Evolutionary conservation across 2,888 invertebrate species (phyloP), one percentile per base, ranked within the genome.

Genomic region (Oeneis ivallda): DNA sequence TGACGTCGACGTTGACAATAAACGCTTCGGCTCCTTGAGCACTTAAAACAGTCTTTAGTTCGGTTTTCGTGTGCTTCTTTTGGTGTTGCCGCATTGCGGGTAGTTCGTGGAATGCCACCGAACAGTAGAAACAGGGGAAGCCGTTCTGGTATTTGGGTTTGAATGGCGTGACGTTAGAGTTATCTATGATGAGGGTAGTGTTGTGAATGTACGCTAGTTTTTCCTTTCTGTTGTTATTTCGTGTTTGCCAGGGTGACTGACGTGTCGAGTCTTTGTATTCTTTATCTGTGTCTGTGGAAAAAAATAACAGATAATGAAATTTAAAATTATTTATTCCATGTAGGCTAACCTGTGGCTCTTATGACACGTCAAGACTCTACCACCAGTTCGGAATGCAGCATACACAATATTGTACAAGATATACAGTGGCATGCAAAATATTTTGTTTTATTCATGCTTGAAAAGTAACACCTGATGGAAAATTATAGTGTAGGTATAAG

Each of bases 101-200:
- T 0, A 83, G 66, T 2, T 79, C 81, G 7, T 84, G 82, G 59
- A 78, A 84, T 5, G 79, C 66, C 2, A 76, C 74, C 11, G 81
- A 73, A 70, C 89, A 89, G 69, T 83, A 89, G 69, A 85, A 86
- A 39, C 89, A 89, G 0, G 86, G 87, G 71, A 83, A 82, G 0
- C 88, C 88, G 0, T 73, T 71, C 1, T 85, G 68, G 11, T 78
- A 82, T 65, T 82, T 84, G 49, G 85, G 82, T 68, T 79, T 79
- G 68, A 89, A 89, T 0, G 85, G 84, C 0, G 82, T 83, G 0
- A 79, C 76, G 65, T 84, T 87, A 0, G 86, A 86, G 61, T 76
- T 73, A 65, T 82, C 79, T n/a, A 88, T 58, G 1, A 89, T 69
- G 0, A 79, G 78, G 0, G 76, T 72, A 0, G 80, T 80, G 66